Evolutionary conservation across 2,113 vertebrate species (phyloP).

Genomic region (Salvator merianae): DNA sequence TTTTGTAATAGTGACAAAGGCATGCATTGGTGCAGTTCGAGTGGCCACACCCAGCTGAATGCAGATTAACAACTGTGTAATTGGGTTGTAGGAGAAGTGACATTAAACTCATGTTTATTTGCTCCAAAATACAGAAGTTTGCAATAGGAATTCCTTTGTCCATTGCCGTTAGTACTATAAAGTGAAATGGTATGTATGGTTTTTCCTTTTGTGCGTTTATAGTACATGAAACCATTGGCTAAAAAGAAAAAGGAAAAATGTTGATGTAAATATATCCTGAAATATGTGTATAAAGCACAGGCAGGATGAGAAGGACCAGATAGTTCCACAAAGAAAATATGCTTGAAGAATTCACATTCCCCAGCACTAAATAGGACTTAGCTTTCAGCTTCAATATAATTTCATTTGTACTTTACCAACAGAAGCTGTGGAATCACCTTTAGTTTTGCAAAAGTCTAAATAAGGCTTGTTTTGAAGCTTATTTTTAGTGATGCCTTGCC

Average conservation of each 20-base stretch:
- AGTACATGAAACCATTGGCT: not conserved
- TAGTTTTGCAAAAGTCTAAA: constrained; percentile 11
- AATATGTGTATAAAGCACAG: constrained; percentile 6
- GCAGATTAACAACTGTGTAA: not conserved
- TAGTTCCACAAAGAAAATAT: not conserved
- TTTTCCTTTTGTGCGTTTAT: not conserved
- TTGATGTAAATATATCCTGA: not conserved
- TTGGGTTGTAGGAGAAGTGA: not conserved
- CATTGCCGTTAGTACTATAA: not conserved
- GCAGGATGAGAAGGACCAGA: not conserved
- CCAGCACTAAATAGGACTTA: not conserved
- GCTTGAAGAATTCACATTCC: constrained; percentile 13
- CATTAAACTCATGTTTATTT: not conserved
- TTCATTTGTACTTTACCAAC: not conserved
- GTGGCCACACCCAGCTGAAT: no score
- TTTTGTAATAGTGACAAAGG: no score
- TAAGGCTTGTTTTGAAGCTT: not conserved
- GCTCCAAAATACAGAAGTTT: not conserved
- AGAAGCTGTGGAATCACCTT: not conserved
- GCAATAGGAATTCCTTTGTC: not conserved
- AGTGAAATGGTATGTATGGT: not conserved
- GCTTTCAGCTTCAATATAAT: constrained; percentile 14
- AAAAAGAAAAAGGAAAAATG: not conserved
- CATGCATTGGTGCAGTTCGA: no score
- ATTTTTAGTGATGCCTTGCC: not conserved